Conservation (phyloP, 2,797 vertebrate species). For the Chelidonichthys spinosus region DNA sequence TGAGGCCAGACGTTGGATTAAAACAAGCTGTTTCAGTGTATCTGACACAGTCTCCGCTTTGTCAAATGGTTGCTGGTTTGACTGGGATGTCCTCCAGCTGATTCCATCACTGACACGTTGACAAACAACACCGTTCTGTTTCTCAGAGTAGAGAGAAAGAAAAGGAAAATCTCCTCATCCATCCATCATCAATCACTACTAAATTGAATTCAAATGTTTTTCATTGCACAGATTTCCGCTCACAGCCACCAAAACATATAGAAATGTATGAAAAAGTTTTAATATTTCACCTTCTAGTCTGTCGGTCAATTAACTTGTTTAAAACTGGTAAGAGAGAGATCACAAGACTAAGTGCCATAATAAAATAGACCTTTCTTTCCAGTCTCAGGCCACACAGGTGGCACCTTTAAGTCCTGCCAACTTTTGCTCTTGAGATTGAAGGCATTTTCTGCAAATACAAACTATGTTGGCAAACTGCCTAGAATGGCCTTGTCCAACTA, state of each 20-base stretch:
- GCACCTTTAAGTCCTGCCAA: too few relatives aligned
- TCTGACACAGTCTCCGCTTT: conserved; percentile 80
- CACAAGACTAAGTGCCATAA: background rate
- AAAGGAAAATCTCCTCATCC: too few relatives aligned
- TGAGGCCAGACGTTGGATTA: too few relatives aligned
- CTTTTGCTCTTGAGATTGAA: background rate
- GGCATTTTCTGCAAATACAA: background rate
- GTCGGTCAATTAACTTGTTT: too few relatives aligned
- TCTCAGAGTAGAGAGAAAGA: too few relatives aligned
- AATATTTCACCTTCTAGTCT: background rate
- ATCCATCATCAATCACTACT: too few relatives aligned
- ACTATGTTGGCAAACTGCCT: too few relatives aligned
- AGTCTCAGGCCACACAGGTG: background rate
- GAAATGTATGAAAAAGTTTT: background rate
- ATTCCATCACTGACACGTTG: background rate
- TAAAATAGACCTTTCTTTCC: background rate
- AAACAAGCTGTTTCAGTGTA: background rate
- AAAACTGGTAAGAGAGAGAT: too few relatives aligned
- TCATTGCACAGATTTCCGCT: background rate
- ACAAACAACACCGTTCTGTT: too few relatives aligned
- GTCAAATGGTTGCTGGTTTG: conserved; percentile 53
- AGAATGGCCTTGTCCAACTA: background rate
- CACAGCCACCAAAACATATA: background rate
- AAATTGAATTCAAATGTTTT: background rate
- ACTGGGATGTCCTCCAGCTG: conserved; percentile 65